phyloP scores from a whole-genome alignment of 2,797 vertebrate species.

The Danio aesculapii region DNA sequence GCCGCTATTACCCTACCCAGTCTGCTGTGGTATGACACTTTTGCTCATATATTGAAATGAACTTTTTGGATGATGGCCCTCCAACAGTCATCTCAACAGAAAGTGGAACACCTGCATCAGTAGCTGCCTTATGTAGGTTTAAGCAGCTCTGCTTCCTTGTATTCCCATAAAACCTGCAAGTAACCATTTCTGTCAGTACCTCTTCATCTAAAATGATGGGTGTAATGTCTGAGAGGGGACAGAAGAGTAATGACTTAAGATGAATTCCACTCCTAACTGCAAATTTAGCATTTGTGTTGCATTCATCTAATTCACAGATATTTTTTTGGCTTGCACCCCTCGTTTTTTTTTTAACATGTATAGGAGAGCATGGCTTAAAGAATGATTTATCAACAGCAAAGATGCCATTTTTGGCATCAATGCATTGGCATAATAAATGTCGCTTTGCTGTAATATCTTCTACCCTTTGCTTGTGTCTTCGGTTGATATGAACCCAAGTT shows the following conservation, averaged over 20 bases:
- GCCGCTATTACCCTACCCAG: neutral
- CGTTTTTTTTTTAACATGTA: slow-evolving; percentile 1
- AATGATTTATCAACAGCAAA: slow-evolving; percentile 7
- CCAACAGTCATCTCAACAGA: slow-evolving; percentile 3
- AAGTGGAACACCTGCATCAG: slow-evolving; percentile 9
- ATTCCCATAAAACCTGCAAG: neutral
- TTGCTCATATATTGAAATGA: slow-evolving; percentile 2
- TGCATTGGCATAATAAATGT: neutral
- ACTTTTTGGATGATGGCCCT: neutral
- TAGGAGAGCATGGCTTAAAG: slow-evolving; percentile 15
- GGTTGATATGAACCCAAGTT: neutral
- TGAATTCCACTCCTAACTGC: neutral
- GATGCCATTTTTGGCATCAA: slow-evolving; percentile 13
- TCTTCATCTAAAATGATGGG: neutral
- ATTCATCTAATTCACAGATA: neutral
- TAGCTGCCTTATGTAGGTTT: neutral
- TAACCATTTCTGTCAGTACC: neutral
- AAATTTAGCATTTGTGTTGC: neutral
- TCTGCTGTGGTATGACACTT: neutral
- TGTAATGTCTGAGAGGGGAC: neutral
- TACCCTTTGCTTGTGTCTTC: neutral
- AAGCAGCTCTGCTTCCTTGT: slow-evolving; percentile 3
- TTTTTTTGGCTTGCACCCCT: neutral
- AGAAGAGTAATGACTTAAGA: slow-evolving; percentile 1
- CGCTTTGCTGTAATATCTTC: neutral